Evolutionary conservation across 2,113 vertebrate species (phyloP).

Genomic region (Pelecanus crispus): DNA sequence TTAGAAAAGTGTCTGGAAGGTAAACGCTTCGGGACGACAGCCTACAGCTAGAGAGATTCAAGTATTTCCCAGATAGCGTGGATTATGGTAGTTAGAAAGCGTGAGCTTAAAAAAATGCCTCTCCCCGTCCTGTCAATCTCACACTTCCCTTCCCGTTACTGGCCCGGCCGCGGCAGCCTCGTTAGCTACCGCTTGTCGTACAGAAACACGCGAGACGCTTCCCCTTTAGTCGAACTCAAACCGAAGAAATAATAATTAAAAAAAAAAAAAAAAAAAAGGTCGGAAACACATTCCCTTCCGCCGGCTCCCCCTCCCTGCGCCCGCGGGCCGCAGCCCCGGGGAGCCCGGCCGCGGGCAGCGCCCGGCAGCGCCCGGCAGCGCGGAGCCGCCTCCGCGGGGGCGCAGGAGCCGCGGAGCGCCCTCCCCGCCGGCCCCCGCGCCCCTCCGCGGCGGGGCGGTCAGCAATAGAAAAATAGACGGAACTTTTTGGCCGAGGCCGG

Average conservation of each 20-base stretch:
- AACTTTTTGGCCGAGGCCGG: not conserved
- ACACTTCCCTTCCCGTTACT: not conserved
- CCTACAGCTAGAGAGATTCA: conserved; percentile 72
- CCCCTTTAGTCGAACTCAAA: not conserved
- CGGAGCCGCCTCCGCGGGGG: not conserved
- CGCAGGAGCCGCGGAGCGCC: not conserved
- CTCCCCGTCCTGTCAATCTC: conserved; percentile 12
- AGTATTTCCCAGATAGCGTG: conserved; percentile 77
- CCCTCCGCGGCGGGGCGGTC: not conserved
- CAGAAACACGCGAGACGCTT: conserved; percentile 14
- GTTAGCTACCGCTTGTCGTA: not conserved
- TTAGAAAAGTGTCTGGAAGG: conserved; percentile 52
- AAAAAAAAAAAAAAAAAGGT: not conserved
- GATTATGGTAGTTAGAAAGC: conserved; percentile 47
- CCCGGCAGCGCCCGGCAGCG: not conserved
- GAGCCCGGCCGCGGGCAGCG: not conserved
- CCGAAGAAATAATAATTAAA: not conserved
- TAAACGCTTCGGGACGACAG: conserved; percentile 43
- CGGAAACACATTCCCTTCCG: not conserved
- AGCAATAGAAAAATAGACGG: not conserved
- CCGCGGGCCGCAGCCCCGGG: not conserved
- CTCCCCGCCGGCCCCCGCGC: not conserved
- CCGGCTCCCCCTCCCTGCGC: not conserved
- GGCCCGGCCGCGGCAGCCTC: not conserved
- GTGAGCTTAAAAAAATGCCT: conserved; percentile 25